phyloP scores from a whole-genome alignment of 2,113 vertebrate species.

The Fregetta grallaria region DNA sequence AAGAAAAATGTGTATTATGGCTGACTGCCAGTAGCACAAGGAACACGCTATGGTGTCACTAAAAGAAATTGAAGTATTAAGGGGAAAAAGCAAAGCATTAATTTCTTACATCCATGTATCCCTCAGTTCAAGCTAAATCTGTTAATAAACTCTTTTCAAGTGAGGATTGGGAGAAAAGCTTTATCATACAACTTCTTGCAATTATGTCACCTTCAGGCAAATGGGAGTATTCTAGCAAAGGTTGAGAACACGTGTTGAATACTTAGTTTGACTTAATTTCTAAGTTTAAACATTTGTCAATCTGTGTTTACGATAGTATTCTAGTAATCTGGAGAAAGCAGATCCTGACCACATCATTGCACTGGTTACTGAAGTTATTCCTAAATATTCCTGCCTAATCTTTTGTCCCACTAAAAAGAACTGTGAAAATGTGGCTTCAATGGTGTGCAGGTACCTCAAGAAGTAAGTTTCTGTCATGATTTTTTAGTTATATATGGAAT shows the following conservation, averaged over 20 bases:
- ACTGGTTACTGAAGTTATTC: conserved; percentile 93
- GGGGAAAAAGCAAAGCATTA: neutral
- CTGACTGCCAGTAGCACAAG: neutral
- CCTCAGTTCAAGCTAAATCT: neutral
- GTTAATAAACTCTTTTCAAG: neutral
- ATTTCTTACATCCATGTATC: neutral
- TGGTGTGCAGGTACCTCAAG: conserved; percentile 93
- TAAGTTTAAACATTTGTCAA: neutral
- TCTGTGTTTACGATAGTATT: conserved; percentile 75
- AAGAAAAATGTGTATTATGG: neutral
- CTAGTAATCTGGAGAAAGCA: conserved; percentile 83
- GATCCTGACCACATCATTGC: conserved; percentile 94
- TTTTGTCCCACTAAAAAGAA: conserved; percentile 98
- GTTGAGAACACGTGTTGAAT: neutral
- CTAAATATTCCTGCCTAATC: conserved; percentile 88
- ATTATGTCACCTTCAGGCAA: neutral
- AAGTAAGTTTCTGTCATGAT: conserved; percentile 76
- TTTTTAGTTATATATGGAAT: neutral
- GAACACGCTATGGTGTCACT: neutral
- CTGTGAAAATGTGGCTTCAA: conserved; percentile 93
- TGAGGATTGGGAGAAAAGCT: neutral
- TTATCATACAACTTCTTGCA: neutral
- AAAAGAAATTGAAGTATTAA: neutral
- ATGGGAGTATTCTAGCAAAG: neutral
- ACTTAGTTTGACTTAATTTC: neutral